These are phyloP conservation scores for Fundulus diaphanus DNA, from an alignment of 2,797 vertebrate genomes.

Conservation along the genomic window DNA sequence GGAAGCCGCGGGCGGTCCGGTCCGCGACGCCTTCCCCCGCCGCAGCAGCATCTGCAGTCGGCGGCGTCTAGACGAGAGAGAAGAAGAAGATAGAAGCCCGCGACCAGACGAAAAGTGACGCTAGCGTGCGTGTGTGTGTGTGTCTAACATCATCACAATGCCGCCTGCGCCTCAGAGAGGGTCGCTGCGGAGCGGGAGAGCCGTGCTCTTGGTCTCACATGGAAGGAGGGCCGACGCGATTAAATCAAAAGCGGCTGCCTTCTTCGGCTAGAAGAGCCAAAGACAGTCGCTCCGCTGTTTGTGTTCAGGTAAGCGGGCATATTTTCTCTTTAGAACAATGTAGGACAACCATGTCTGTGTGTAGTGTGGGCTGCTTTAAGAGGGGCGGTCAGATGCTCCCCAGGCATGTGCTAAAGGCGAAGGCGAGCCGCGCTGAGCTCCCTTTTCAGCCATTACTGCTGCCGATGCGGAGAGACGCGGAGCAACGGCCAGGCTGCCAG, in stretches of 20 bases:
- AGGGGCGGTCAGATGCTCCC: constrained; percentile 57
- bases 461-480: constrained; percentile 37
- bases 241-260: constrained; percentile 43
- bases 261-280: constrained; percentile 9
- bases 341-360: background rate
- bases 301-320: constrained; percentile 45
- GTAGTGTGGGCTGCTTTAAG: constrained; percentile 48
- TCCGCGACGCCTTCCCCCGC: constrained; percentile 38
- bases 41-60: constrained; percentile 14
- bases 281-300: background rate
- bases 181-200: constrained; percentile 53
- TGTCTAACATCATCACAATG: constrained; percentile 43
- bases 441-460: constrained; percentile 74
- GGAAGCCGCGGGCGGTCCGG: constrained; percentile 20
- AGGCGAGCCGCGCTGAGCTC: constrained; percentile 63
- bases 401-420: constrained; percentile 67
- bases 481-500: background rate
- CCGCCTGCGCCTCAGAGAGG: constrained; percentile 38
- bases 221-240: constrained; percentile 16
- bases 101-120: constrained; percentile 16
- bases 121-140: constrained; percentile 28
- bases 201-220: constrained; percentile 36
- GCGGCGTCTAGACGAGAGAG: background rate
- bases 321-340: background rate
- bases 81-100: background rate